Evolutionary conservation across 2,797 vertebrate species (phyloP), one percentile per base, ranked within the genome.

Genomic region (Xiphorhynchus erythropygius): DNA sequence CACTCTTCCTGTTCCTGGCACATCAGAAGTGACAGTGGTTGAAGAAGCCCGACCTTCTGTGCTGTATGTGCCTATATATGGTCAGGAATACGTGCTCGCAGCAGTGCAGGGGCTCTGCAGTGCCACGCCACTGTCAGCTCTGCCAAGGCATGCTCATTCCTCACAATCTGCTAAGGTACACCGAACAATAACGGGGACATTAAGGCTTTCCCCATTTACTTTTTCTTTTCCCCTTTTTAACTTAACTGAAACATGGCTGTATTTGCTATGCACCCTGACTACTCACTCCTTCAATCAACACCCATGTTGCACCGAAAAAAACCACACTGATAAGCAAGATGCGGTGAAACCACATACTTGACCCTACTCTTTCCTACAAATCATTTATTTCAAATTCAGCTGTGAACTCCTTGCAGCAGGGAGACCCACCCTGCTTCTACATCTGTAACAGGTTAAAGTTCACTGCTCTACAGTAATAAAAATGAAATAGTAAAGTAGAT

Each of bases 61-160:
- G 35, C 95, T 80, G 76, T 94, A 21, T 33, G 91, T 97, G 85
- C 88, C 98, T 98, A 98, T 98, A 98, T 98, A 98, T 97, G 98
- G 98, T 94, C 97, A 98, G 95, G 69, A 98, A 96, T 91, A 97
- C 33, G 73, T 21, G 94, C 96, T 86, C 76, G 18, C 90, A 71
- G 88, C 89, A 76, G 28, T 1, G 62, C 74, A 55, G 60, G 37
- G 46, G 57, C 86, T 89, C 47, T 3, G 1, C 8, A 21, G 70
- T 3, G 87, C 68, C 44, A 24, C 3, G 0, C 41, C 37, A 2
- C 64, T 8, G 52, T 5, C 90, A 56, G 55, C 60, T 23, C 55
- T 0, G 1, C 69, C 59, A 9, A 10, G 16, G 84, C n/a, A 28
- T 1, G 42, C 30, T 78, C n/a, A 7, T 16, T 56, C 27, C 56